Base-by-base conservation (phyloP, 2,797 vertebrate species). In the Poecilia gillii region DNA sequence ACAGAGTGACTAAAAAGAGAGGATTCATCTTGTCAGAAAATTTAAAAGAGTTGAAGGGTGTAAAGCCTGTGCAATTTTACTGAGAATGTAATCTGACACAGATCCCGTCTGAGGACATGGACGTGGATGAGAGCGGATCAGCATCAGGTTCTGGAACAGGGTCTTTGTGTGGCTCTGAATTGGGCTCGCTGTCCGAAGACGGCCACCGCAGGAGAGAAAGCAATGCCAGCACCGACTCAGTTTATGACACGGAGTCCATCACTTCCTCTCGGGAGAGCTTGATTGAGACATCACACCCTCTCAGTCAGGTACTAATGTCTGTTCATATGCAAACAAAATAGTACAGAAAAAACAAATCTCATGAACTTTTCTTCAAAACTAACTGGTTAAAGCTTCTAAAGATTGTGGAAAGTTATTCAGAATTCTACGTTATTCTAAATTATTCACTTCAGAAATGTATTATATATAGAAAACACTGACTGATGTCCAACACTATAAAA, bases 81-180 rank as follows among this genome's bases (percentile, higher is more conserved):
- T n/a, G 95, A 97, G 90, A 97, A 95, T 53, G 87, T 94, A 95
- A 93, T 36, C 93, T 97, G 80, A 93, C 88, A 62, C 96, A 98
- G 93, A 97, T 97, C 81, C 97, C 96, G 0, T 97, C 96, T 0
- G 97, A 97, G 92, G 97, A 97, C 89, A 96, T 97, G 90, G 97
- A 97, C 88, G 92, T 95, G 2, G 96, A 96, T 49, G 94, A 96
- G 83, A 87, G 28, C 3, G 90, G 92, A 55, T 94, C 93, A 3
- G 91, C 90, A 23, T 78, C 89, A 20, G 91, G 90, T 31, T 93
- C 93, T 0, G 81, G 92, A 0, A 83, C 90, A 0, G 92, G 85
- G 28, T 93, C 92, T 0, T 45, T 90, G 80, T 94, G 91, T 0
- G 86, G 90, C 74, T 93, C 94, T 3, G 94, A 93, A 51, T 81